Conservation (phyloP, 2,888 invertebrate species). For the Drosophila borealis region DNA sequence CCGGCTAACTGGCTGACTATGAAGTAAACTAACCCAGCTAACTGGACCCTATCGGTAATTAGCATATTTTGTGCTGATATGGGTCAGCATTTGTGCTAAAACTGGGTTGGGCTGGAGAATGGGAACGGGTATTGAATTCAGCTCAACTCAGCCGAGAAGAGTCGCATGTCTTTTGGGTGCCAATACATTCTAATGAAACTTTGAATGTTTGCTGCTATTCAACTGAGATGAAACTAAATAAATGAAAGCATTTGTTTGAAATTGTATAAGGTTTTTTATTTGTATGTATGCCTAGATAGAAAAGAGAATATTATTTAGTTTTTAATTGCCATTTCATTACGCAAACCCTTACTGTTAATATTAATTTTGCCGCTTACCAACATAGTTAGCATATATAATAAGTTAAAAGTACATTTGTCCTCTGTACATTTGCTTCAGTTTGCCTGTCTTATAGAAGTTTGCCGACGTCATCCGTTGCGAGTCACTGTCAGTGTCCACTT, state of each 20-base stretch:
- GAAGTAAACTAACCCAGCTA: slow-evolving; percentile 27
- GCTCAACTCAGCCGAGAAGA: slow-evolving; percentile 10
- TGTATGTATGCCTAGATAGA: too few species aligned
- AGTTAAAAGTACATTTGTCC: slow-evolving; percentile 15
- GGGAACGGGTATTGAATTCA: slow-evolving; percentile 26
- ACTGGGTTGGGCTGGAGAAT: slow-evolving; percentile 51
- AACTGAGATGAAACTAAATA: too few species aligned
- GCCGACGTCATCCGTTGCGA: slow-evolving; percentile 34
- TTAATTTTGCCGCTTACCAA: slow-evolving; percentile 16
- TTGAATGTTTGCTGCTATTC: not conserved
- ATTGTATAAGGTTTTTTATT: too few species aligned
- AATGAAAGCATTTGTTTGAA: too few species aligned
- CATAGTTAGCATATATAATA: slow-evolving; percentile 26
- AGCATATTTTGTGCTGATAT: slow-evolving; percentile 79
- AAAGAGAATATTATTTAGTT: too few species aligned
- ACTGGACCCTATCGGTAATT: slow-evolving; percentile 59
- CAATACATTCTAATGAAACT: not conserved
- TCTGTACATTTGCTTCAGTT: slow-evolving; percentile 35
- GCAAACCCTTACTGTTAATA: not conserved
- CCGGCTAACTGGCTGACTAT: slow-evolving; percentile 29
- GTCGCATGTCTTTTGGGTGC: not conserved
- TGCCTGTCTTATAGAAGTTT: slow-evolving; percentile 51
- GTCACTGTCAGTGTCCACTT: slow-evolving; percentile 35
- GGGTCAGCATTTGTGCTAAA: slow-evolving; percentile 70
- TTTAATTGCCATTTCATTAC: not conserved